Conservation (phyloP, 2,113 vertebrate genomes). For the Entomyzon cyanotis region DNA sequence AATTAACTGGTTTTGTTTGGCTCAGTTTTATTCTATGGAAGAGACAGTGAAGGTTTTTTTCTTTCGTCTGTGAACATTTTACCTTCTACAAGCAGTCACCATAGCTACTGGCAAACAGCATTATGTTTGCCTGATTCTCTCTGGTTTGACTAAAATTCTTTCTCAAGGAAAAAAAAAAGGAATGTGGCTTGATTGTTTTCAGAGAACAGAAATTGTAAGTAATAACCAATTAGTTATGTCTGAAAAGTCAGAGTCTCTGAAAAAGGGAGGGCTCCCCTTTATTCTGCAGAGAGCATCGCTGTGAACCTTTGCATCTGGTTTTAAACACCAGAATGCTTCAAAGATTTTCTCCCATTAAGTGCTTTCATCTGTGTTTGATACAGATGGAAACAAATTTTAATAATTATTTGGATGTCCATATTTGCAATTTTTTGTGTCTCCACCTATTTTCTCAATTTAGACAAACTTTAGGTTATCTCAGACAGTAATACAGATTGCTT, state of each 20-base stretch:
- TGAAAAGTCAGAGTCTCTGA: background rate
- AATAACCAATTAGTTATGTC: background rate
- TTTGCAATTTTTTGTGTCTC: background rate
- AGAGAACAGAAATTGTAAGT: background rate
- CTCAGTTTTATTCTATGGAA: background rate
- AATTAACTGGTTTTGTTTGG: background rate
- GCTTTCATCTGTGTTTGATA: slow-evolving; percentile 21
- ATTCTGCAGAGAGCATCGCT: background rate
- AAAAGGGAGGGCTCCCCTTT: background rate
- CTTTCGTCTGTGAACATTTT: background rate
- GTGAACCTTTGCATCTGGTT: background rate
- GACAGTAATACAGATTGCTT: background rate
- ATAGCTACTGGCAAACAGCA: slow-evolving; percentile 33
- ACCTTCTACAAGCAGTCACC: background rate
- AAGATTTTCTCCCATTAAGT: slow-evolving; percentile 15
- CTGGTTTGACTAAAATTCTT: background rate
- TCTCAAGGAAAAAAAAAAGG: background rate
- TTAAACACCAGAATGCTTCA: background rate
- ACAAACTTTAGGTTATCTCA: background rate
- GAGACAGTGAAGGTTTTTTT: background rate
- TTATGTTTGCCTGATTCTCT: background rate
- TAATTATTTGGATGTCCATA: background rate
- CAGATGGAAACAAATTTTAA: background rate
- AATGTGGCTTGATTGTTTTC: background rate
- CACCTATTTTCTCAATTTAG: slow-evolving; percentile 5